Base-by-base conservation (phyloP, 1,140 invertebrate species). In the Trigoniulus corallinus region DNA sequence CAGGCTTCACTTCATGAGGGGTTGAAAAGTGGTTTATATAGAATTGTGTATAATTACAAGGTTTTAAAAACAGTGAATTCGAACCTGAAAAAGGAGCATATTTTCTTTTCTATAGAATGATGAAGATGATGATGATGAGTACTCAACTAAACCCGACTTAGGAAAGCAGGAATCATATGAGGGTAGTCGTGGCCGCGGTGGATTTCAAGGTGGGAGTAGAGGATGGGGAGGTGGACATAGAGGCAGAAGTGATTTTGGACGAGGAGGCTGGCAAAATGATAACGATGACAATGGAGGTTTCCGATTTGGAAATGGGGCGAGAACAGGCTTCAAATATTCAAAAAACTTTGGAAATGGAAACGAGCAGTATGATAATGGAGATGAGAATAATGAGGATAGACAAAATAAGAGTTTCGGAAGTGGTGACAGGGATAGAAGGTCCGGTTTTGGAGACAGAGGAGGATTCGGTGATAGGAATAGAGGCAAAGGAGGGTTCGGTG, bases 351-450 rank as follows among this genome's bases (percentile, higher is more conserved):
- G n/a, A n/a, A n/a, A n/a, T n/a, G n/a, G n/a, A n/a, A n/a, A n/a
- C n/a, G n/a, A n/a, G n/a, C n/a, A n/a, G n/a, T n/a, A n/a, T n/a
- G n/a, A n/a, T n/a, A n/a, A n/a, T n/a, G n/a, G n/a, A n/a, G n/a
- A n/a, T n/a, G n/a, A n/a, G n/a, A n/a, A n/a, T n/a, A n/a, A n/a
- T n/a, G n/a, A n/a, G n/a, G n/a, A n/a, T n/a, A n/a, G n/a, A n/a
- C n/a, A n/a, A n/a, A n/a, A n/a, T n/a, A n/a, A n/a, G 7, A 41
- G 48, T n/a, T 54, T 49, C 18, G 58, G 70, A 40, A 67, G 62
- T 27, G 64, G 64, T 25, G 53, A 44, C 2, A 47, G 51, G 25
- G 21, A 49, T 20, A 58, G 51, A 27, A 13, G 52, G 7, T 40
- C 45, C n/a, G 56, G 53, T 20, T 58, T 71, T 42, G 67, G 62